Base-by-base conservation (phyloP, 1,140 invertebrate genomes). In the Drosophila tropicalis region DNA sequence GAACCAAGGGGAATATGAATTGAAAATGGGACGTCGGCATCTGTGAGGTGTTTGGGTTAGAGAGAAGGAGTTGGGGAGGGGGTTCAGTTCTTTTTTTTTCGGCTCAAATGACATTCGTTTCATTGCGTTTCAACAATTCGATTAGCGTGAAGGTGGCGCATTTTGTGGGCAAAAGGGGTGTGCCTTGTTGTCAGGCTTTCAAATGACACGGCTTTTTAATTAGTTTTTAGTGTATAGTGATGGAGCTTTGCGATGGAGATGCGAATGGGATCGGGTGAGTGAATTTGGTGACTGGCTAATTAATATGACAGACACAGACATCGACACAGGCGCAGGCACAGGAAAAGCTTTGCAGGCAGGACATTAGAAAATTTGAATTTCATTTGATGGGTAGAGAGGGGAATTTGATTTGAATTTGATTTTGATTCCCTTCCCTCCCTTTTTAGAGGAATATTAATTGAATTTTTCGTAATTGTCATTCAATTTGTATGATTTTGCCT, bases 201-300 rank as follows among this genome's bases (percentile, higher is more conserved):
- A 57, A 78, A 47, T 67, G 74, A 83, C 83, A 86, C 74, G 79
- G 76, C 64, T 73, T 87, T 86, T 83, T 87, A 86, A 86, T 86
- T 86, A 86, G 83, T 86, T 86, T 86, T 86, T 70, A 87, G 79
- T 81, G 62, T 71, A 44, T 67, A 39, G n/a, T 4, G 36, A 15
- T 15, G 29, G 72, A 39, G 32, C 19, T 34, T 7, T 19, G 60
- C 15, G n/a, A 34, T 25, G 15, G 17, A 36, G 4, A 25, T 25
- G 29, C 5, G 5, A 29, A 29, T 34, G 58, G 32, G 55, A 39
- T 40, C 10, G 6, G 6, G 19, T 62, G 44, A 29, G 61, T 62
- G 36, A 57, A 47, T 51, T 22, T 51, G 44, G 73, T 68, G 77
- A 58, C 79, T 68, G 75, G 82, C 83, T 86, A 86, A 87, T 86